Evolutionary conservation across 1,140 invertebrate genomes (phyloP), one percentile per base, ranked within the genome.

Genomic region (Lerema accius): DNA sequence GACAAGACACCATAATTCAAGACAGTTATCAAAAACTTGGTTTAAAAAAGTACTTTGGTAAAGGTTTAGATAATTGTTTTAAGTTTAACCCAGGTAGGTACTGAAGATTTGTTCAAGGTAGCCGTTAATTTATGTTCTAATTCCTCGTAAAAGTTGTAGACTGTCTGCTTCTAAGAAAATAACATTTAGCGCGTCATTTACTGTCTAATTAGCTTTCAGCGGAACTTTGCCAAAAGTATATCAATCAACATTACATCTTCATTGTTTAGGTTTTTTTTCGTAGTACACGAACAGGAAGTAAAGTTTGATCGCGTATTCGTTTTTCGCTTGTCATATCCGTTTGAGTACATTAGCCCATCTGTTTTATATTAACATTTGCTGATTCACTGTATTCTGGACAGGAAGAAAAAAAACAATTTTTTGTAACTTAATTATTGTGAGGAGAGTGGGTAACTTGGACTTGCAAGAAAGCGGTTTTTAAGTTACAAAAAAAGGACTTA

Each of bases 211-310:
- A 58, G 23, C 45, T 46, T 58, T 58, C 17, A 58, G 28, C 42
- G 55, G 28, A 37, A 46, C 40, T 43, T n/a, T 46, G 42, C 55
- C 55, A 58, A 35, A 56, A 46, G 35, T 46, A 58, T 46, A 46
- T 32, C 23, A 32, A 46, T 32, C 23, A 32, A 46, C 40, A 13
- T 58, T 19, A 46, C 11, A 11, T 35, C 35, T 58, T 46, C 42
- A 58, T 58, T 35, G 19, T 40, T 37, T 11, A 32, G 3, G 9
- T n/a, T 58, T 58, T 58, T 46, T 46, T 37, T 32, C 28, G 28
- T 32, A 32, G 28, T 58, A 17, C 7, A 43, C 14, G 9, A 46
- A 45, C 53, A 45, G 53, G 53, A 56, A 45, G 37, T 28, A 42
- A 19, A 55, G 14, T 43, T 49, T 15, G 11, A 32, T 28, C 23